Conservation (phyloP, 1,140 invertebrate genomes). For the Apis mellifera region Amel_HAv3.1 CM009931.2:9916501-9917000, state of each 20-base stretch:
- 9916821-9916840: neutral
- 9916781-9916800: neutral
- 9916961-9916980: too few relatives aligned
- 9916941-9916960: too few relatives aligned
- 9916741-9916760: too few relatives aligned
- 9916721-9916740: neutral
- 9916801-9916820: neutral
- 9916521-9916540: constrained; percentile 34
- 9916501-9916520: neutral
- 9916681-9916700: neutral
- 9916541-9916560: neutral
- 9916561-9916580: neutral
- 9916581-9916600: neutral
- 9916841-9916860: neutral
- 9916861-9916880: too few relatives aligned
- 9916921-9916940: too few relatives aligned
- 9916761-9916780: neutral
- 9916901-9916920: too few relatives aligned
- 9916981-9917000: too few relatives aligned
- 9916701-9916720: neutral
- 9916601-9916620: neutral
- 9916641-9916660: neutral
- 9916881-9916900: too few relatives aligned
- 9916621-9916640: neutral
- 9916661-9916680: neutral